These are phyloP conservation scores for Megastigmus dorsalis DNA, from an alignment of 2,888 invertebrate genomes.

Conservation along the genomic window DNA sequence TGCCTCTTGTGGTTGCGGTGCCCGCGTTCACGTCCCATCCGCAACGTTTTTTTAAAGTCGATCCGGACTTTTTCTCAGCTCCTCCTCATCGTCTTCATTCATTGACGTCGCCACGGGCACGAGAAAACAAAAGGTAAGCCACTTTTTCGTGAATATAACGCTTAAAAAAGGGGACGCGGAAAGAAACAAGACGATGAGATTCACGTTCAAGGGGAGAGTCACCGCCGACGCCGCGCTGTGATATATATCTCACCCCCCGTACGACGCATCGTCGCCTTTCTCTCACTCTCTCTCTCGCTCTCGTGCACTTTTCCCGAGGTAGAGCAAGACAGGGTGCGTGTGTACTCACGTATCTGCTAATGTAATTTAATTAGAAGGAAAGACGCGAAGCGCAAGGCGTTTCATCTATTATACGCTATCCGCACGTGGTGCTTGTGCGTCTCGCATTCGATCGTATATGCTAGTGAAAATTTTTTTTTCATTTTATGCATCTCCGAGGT, in stretches of 20 bases:
- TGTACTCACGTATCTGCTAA: too few species aligned
- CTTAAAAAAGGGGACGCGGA: conserved; percentile 7
- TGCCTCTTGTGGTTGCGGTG: conserved; percentile 45
- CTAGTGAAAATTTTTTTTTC: too few species aligned
- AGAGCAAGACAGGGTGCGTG: too few species aligned
- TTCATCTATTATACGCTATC: too few species aligned
- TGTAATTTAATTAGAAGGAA: too few species aligned
- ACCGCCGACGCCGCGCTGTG: not conserved
- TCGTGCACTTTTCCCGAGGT: not conserved
- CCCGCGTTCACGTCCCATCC: conserved; percentile 26
- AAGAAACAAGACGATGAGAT: too few species aligned
- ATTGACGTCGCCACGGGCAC: not conserved
- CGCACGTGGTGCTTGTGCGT: conserved; percentile 15
- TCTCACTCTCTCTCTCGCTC: not conserved
- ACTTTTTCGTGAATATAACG: not conserved
- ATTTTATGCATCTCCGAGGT: too few species aligned
- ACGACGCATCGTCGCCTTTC: conserved; percentile 2
- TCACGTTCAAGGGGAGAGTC: not conserved
- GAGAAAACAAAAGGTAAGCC: not conserved
- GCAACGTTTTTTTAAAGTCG: conserved; percentile 29
- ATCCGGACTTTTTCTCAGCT: conserved; percentile 18
- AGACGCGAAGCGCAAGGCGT: too few species aligned
- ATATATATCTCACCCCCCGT: conserved; percentile 1
- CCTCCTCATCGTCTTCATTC: conserved; percentile 32
- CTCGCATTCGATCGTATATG: too few species aligned